These are phyloP conservation scores for Cassiopea andromeda DNA, from an alignment of 30 jellyfish, hydroid and myxozoan species.

Conservation along the genomic window DNA sequence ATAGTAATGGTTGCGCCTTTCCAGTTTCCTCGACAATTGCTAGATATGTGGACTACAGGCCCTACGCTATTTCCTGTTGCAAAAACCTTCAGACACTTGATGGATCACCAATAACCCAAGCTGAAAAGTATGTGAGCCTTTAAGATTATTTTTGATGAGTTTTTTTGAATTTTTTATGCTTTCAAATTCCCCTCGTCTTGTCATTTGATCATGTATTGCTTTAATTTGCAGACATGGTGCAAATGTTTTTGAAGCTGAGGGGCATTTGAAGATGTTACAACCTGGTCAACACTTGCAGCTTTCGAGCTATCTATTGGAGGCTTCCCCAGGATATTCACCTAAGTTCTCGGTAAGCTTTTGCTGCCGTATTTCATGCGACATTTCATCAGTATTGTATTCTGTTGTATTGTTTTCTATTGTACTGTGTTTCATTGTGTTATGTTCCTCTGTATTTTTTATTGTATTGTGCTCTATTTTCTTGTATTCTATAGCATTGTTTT, in stretches of 20 bases:
- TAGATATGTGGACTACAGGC: constrained; percentile 52
- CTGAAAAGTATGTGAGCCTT: constrained; percentile 44
- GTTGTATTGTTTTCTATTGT: too few relatives aligned
- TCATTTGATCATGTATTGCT: neutral
- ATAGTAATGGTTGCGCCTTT: neutral
- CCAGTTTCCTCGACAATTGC: neutral
- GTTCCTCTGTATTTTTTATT: too few relatives aligned
- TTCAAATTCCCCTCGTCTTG: too few relatives aligned
- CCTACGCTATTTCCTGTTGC: constrained; percentile 67
- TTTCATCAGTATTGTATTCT: too few relatives aligned
- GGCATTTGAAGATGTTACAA: constrained; percentile 58
- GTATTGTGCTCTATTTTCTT: too few relatives aligned
- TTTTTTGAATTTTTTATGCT: neutral
- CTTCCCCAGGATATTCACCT: constrained; percentile 56
- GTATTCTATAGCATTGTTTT: too few relatives aligned
- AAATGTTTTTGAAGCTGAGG: constrained; percentile 64
- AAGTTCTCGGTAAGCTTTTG: constrained; percentile 23
- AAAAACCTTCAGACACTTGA: constrained; percentile 53
- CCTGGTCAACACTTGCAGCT: constrained; percentile 71
- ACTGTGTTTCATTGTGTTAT: too few relatives aligned
- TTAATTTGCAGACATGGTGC: constrained; percentile 46
- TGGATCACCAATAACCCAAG: constrained; percentile 41
- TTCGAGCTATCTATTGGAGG: constrained; percentile 37
- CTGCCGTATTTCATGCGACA: neutral
- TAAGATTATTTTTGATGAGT: neutral